Base-by-base conservation (phyloP, 2,888 invertebrate species). In the Hecatera dysodea region DNA sequence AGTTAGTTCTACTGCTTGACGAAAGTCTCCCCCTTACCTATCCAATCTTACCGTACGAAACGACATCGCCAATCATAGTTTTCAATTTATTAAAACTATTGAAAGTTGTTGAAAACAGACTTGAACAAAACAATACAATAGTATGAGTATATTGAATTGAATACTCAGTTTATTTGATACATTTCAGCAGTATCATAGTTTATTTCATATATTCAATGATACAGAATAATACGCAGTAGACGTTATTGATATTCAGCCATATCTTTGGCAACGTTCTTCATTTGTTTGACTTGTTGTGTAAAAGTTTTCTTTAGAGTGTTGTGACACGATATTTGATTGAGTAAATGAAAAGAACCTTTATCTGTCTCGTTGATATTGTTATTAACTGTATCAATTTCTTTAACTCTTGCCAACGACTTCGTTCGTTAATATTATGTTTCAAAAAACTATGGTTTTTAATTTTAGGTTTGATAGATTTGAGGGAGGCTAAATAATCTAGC, bases 141-240 rank as follows among this genome's bases (percentile, higher is more conserved):
- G 7, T 46, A 50, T 27, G 17, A 68, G 66, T 56, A 76, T 50
- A 55, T n/a, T 44, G 29, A 55, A 55, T 50, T 71, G 56, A 76
- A 71, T 72, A 36, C 17, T 42, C 15, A 19, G 19, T 80, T 67
- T 61, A 75, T 76, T 62, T 56, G 42, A 77, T 70, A 70, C 22
- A 64, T 55, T 66, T 69, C 46, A 65, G 36, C 22, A 56, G 29
- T 65, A 68, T 65, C 22, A 53, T 55, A 66, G 50, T 64, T 61
- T 77, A 71, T 78, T 70, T 76, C 53, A 59, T 65, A 65, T 66
- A 70, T 69, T 81, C 52, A 55, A 62, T 67, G 36, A 52, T 50
- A 50, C 29, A 56, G 33, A 62, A 70, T 60, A 77, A 63, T 65
- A 57, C 59, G 48, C 27, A 22, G 50, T 22, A 65, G 56, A 79